phyloP scores from a whole-genome alignment of 2,113 vertebrate genomes.

The Glaucomys volans region DNA sequence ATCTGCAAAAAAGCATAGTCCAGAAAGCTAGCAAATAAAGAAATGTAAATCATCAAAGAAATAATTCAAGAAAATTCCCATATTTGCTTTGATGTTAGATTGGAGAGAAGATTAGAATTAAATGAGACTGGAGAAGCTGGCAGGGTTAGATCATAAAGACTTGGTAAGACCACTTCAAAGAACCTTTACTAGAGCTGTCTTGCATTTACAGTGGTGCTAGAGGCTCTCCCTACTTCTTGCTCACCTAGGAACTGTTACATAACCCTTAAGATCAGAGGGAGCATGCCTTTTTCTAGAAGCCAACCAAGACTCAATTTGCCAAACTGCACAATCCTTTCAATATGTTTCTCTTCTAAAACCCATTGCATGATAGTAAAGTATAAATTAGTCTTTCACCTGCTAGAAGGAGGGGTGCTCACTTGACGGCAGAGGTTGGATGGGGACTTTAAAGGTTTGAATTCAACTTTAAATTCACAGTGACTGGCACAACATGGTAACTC shows the following conservation, averaged over 20 bases:
- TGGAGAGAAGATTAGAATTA: not conserved
- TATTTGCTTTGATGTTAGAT: not conserved
- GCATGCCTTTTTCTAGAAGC: not conserved
- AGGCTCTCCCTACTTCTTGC: not conserved
- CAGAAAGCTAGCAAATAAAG: not conserved
- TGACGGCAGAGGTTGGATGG: not conserved
- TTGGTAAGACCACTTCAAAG: not conserved
- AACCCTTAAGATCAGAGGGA: not conserved
- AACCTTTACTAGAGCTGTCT: not conserved
- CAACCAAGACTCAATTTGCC: not conserved
- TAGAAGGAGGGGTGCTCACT: not conserved
- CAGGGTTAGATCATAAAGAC: not conserved
- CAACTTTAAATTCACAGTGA: not conserved
- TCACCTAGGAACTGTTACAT: not conserved
- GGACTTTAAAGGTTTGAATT: not conserved
- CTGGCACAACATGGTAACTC: not conserved
- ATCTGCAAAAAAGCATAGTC: not conserved
- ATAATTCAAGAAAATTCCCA: not conserved
- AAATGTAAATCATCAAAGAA: slow-evolving; percentile 1
- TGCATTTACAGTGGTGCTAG: not conserved
- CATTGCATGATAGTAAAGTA: not conserved
- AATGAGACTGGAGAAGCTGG: not conserved
- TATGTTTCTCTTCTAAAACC: not conserved
- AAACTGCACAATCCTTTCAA: not conserved
- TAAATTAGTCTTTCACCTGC: not conserved